Base-by-base conservation (phyloP, 2,888 invertebrate genomes). In the Bedellia somnulentella region DNA sequence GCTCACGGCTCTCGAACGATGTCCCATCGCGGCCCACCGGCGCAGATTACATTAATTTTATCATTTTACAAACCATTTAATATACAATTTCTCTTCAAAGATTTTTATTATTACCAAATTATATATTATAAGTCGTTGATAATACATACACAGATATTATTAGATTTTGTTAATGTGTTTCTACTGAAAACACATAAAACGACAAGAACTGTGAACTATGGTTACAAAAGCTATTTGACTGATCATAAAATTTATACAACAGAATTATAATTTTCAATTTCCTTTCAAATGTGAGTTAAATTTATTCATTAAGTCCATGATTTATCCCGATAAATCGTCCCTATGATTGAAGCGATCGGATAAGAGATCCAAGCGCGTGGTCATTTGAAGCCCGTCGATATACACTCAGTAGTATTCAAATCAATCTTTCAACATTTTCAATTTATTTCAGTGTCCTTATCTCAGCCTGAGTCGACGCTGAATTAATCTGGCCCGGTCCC, bases 351-450 rank as follows among this genome's bases (percentile, higher is more conserved):
- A 36, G 39, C 8, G 23, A 23, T 18, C 10, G 44, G 40, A 49
- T 50, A 49, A 53, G 53, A 50, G 50, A 52, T 53, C 47, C 57
- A 24, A 24, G 27, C 23, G n/a, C 5, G 55, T 51, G 50, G 54
- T 58, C 51, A 56, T 58, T 57, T 51, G 44, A 53, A 47, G 44
- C 41, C 48, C 50, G 56, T 54, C 56, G 56, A 60, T 71, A 66
- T 66, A 67, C 67, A 55, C 61, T 64, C 55, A 46, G 49, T 57
- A 58, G 62, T 66, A 75, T 75, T 75, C 71, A 73, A 77, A 77
- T 76, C 76, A 76, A 77, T 77, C 75, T 67, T 58, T 58, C 66
- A 71, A 71, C 71, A 71, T 76, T 77, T 77, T 77, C 77, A 77
- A 77, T 77, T 75, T 77, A 77, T 76, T 76, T 75, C 68, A 66